Conservation (phyloP, 2,888 invertebrate species). For the Chesias legatella region DNA sequence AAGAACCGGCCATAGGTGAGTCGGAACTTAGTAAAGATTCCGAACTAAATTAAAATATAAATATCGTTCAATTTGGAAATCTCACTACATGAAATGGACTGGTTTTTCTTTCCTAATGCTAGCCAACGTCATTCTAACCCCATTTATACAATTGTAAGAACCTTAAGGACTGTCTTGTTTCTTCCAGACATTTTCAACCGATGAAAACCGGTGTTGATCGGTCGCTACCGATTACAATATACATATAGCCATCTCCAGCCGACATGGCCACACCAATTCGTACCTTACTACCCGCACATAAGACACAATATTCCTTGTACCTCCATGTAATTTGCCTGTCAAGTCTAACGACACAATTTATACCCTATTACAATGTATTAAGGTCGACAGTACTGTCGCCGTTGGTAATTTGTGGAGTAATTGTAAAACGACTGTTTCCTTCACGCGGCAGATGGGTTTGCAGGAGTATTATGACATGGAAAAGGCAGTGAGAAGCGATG, state of each 20-base stretch:
- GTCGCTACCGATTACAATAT: slow-evolving; percentile 52
- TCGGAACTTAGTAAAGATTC: too few species aligned
- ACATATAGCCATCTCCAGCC: slow-evolving; percentile 42
- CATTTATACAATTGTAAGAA: too few species aligned
- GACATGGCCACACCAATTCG: slow-evolving; percentile 7
- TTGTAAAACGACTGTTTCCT: slow-evolving; percentile 51
- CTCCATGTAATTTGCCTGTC: neutral
- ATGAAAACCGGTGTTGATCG: slow-evolving; percentile 37
- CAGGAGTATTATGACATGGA: neutral
- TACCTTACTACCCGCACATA: slow-evolving; percentile 5
- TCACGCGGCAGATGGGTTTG: slow-evolving; percentile 37
- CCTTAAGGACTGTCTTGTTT: too few species aligned
- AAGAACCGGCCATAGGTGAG: too few species aligned
- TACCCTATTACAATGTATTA: slow-evolving; percentile 29
- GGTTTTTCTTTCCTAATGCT: too few species aligned
- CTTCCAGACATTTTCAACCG: slow-evolving; percentile 7
- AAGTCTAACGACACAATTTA: neutral
- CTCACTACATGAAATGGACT: too few species aligned
- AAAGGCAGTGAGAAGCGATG: too few species aligned
- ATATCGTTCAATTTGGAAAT: too few species aligned
- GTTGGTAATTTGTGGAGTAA: slow-evolving; percentile 44
- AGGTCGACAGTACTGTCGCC: slow-evolving; percentile 32
- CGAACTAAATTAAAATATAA: too few species aligned
- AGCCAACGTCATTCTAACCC: too few species aligned
- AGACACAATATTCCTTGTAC: slow-evolving; percentile 8